A percentile compares a stretch with the other conserved stretches of the same genome.
Evolutionary conservation across 1,140 invertebrate species (phyloP).

Genomic region (Cyclina sinensis): DNA sequence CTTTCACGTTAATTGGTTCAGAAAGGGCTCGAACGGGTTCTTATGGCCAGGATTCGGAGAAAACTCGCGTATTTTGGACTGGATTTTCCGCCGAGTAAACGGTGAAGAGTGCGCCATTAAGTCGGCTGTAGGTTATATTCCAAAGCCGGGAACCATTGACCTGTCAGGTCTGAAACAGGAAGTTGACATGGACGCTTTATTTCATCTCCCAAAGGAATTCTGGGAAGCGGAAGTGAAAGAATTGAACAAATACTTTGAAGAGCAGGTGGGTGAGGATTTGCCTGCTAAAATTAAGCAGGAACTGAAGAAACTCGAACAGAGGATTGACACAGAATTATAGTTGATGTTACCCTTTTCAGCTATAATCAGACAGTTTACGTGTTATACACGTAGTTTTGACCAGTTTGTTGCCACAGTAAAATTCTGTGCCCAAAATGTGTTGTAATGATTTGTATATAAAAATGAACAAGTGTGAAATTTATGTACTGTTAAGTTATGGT

Average conservation of each 20-base stretch:
- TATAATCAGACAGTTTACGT: no score
- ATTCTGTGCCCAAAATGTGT: no score
- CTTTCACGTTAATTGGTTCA: constrained; percentile 99
- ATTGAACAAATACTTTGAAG: constrained; percentile 95
- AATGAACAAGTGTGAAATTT: no score
- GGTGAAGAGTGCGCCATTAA: constrained; percentile 88
- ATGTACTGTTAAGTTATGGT: no score
- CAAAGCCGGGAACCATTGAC: constrained; percentile 79
- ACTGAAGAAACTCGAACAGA: constrained; percentile 77
- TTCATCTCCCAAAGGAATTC: constrained; percentile 95
- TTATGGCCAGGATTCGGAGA: constrained; percentile 99
- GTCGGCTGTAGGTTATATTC: constrained; percentile 85
- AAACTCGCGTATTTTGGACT: constrained; percentile 98
- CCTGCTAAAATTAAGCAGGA: constrained; percentile 79
- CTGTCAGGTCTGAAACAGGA: constrained; percentile 78
- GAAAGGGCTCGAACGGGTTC: constrained; percentile 94
- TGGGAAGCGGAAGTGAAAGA: constrained; percentile 95
- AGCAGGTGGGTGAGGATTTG: constrained; percentile 92
- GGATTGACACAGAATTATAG: constrained; percentile 73
- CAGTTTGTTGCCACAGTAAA: no score
- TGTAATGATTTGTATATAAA: no score
- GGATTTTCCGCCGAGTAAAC: constrained; percentile 95
- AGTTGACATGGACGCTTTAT: constrained; percentile 91
- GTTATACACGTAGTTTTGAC: no score
- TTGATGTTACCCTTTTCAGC: no score